Conservation (phyloP, 2,797 vertebrate species). For the Chelidonichthys spinosus region DNA sequence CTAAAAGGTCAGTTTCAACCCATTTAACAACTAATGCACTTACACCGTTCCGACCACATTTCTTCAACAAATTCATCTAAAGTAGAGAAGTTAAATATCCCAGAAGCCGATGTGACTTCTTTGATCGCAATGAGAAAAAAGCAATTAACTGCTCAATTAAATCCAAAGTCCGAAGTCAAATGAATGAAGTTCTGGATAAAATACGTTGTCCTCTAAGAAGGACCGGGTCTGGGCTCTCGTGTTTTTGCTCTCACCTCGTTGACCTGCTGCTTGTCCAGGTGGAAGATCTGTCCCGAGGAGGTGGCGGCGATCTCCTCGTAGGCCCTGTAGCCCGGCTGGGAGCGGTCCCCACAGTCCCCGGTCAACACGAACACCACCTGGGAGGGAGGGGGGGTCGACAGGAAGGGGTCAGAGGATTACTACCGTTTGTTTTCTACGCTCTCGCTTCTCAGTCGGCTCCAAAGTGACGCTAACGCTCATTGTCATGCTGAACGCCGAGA, state of each 20-base stretch:
- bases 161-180: too few relatives aligned
- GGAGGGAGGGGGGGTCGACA: conserved; percentile 33
- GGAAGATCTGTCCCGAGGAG: conserved; percentile 96
- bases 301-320: conserved; percentile 95
- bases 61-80: too few relatives aligned
- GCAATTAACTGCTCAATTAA: too few relatives aligned
- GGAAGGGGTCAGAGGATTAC: conserved; percentile 59
- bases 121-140: too few relatives aligned
- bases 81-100: too few relatives aligned
- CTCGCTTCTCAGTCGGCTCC: conserved; percentile 35
- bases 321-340: conserved; percentile 92
- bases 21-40: too few relatives aligned
- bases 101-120: too few relatives aligned
- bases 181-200: too few relatives aligned
- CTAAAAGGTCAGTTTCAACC: too few relatives aligned
- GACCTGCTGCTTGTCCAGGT: conserved; percentile 97
- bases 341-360: conserved; percentile 94
- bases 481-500: conserved; percentile 39
- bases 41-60: too few relatives aligned
- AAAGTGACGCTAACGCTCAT: conserved; percentile 53
- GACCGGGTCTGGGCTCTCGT: too few relatives aligned
- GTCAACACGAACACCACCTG: conserved; percentile 98
- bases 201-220: too few relatives aligned
- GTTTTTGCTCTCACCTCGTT: conserved; percentile 88
- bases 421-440: conserved; percentile 40